Evolutionary conservation across 1,140 invertebrate genomes (phyloP), one percentile per base, ranked within the genome.

Genomic region (Zaprionus gabonicus): DNA sequence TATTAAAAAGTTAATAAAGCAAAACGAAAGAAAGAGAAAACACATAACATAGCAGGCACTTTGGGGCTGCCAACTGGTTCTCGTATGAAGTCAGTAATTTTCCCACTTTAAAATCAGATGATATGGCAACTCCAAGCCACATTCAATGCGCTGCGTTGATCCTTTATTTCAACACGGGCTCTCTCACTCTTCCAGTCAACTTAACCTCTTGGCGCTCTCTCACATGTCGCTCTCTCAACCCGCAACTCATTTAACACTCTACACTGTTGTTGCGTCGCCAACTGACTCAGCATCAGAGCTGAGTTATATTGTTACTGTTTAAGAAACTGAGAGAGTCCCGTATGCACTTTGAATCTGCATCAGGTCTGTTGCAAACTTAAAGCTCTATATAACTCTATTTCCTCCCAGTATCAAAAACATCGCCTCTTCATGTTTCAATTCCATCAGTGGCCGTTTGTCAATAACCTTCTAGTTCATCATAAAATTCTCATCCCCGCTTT

Each of bases 161-260:
- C 46, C 46, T 17, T 46, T 27, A 62, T 15, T n/a, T 62, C 36
- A 41, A 10, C 36, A 20, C 23, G 5, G 31, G 34, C 28, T 55
- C 31, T 64, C 31, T 10, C 44, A 7, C 59, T 44, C 20, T 6
- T 38, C n/a, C 51, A 46, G n/a, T 53, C 23, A 28, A 15, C 36
- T 20, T 20, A 13, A 34, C 41, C 6, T 13, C 2, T 3, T 17
- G 13, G n/a, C 23, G 13, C 41, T 27, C 51, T 31, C 9, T 31
- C 31, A 1, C 23, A 23, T 23, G 23, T 46, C 20, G 20, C 23
- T 25, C 27, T 31, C 9, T 31, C 31, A 1, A 7, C 9, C 28
- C 28, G 2, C 28, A 28, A 41, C 4, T n/a, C 20, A 38, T 38
- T 36, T 69, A 49, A 66, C 66, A 63, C 27, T 44, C 7, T 56